These are phyloP conservation scores for Leucosticte australis DNA, from an alignment of 2,113 vertebrate species.

Conservation along the genomic window DNA sequence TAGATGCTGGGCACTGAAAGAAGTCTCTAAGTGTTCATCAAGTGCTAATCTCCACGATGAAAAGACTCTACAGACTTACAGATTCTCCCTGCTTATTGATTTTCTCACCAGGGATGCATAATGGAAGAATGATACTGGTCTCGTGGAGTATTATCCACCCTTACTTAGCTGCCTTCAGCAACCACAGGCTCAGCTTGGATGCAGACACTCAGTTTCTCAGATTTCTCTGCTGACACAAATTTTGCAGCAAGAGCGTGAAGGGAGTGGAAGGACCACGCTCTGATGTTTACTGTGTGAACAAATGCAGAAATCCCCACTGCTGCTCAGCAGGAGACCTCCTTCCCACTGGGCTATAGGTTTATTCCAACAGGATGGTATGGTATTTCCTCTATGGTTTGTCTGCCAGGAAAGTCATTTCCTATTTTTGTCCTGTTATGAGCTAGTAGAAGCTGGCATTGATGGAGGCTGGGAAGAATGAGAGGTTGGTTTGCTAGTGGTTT, in stretches of 20 bases:
- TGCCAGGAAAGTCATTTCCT: slow-evolving; percentile 47
- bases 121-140: slow-evolving; percentile 4
- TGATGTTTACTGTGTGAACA: not conserved
- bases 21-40: not conserved
- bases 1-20: not conserved
- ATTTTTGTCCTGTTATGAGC: slow-evolving; percentile 41
- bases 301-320: not conserved
- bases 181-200: not conserved
- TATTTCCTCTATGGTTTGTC: slow-evolving; percentile 32
- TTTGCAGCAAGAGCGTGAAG: not conserved
- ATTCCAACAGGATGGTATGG: slow-evolving; percentile 4
- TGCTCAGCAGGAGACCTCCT: not conserved
- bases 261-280: not conserved
- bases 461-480: slow-evolving; percentile 40
- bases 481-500: slow-evolving; percentile 42
- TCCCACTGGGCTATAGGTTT: not conserved
- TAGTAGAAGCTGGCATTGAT: slow-evolving; percentile 34
- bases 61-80: not conserved
- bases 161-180: not conserved
- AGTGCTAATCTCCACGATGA: not conserved
- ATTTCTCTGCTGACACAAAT: slow-evolving; percentile 1
- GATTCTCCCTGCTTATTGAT: not conserved
- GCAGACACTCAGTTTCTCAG: rapidly evolving
- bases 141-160: not conserved
- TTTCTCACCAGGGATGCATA: slow-evolving; percentile 23